Conservation (phyloP, 2,113 vertebrate genomes). For the Oenanthe melanoleuca region DNA sequence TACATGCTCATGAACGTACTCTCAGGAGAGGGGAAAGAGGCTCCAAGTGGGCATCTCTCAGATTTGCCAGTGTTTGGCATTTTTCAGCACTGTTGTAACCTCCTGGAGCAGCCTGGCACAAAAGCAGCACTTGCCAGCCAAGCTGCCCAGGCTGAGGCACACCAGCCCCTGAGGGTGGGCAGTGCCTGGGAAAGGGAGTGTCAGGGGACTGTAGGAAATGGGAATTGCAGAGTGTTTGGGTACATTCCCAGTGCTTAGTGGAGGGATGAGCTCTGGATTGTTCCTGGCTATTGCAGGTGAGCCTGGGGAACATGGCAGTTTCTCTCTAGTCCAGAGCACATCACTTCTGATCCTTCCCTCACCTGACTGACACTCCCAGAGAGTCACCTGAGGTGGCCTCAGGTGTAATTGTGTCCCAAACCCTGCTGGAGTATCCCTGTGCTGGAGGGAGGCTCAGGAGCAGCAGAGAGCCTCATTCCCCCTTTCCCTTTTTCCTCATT, state of each 20-base stretch:
- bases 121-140: background rate
- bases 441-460: background rate
- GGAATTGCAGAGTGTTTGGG: accelerated
- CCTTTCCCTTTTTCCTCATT: no score
- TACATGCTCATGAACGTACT: background rate
- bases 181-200: background rate
- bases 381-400: background rate
- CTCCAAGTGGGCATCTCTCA: background rate
- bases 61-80: background rate
- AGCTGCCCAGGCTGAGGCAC: background rate
- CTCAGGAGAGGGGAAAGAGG: background rate
- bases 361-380: background rate
- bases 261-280: background rate
- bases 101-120: background rate
- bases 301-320: background rate
- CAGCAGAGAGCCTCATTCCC: background rate
- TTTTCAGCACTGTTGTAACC: background rate
- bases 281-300: background rate
- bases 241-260: background rate
- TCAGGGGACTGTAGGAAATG: background rate
- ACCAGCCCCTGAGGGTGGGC: background rate
- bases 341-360: background rate
- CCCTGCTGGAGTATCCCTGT: accelerated
- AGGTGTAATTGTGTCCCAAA: background rate
- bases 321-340: background rate